Percentiles rank a stretch among this genome's conserved stretches.
Evolutionary conservation across 2,113 vertebrate species (phyloP).

Genomic region (Catharus bicknelli): DNA sequence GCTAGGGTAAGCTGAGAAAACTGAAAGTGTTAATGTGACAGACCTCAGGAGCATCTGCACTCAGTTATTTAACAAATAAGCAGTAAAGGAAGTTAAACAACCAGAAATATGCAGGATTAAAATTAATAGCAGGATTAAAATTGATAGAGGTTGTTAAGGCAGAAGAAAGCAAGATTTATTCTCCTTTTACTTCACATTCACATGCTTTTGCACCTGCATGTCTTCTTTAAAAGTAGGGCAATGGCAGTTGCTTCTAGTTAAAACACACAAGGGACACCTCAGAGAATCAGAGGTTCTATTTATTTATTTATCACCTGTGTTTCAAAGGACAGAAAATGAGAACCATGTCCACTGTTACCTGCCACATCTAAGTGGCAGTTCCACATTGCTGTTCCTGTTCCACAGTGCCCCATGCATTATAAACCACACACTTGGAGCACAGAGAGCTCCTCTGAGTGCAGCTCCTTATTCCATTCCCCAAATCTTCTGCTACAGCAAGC

Average conservation of each 20-base stretch:
- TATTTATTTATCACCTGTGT: conserved; percentile 6
- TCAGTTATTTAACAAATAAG: not conserved
- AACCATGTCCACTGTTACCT: not conserved
- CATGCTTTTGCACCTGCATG: not conserved
- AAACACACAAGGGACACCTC: not conserved
- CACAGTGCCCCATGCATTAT: not conserved
- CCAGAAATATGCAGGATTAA: not conserved
- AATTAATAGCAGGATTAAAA: not conserved
- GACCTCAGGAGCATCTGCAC: not conserved
- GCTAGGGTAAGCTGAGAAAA: not conserved
- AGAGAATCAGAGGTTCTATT: not conserved
- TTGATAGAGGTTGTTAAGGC: not conserved
- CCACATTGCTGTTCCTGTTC: not conserved
- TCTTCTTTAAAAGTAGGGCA: not conserved
- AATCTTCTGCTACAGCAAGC: not conserved
- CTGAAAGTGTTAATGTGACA: not conserved
- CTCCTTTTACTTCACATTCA: not conserved
- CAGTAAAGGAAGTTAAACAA: not conserved
- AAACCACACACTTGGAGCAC: not conserved
- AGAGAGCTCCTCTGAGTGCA: not conserved
- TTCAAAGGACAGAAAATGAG: not conserved
- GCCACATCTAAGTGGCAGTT: not conserved
- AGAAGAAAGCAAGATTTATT: not conserved
- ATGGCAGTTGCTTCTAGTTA: not conserved
- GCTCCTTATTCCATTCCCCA: not conserved